Evolutionary conservation across 1,140 invertebrate species (phyloP).

Genomic region (Asobara japonica): DNA sequence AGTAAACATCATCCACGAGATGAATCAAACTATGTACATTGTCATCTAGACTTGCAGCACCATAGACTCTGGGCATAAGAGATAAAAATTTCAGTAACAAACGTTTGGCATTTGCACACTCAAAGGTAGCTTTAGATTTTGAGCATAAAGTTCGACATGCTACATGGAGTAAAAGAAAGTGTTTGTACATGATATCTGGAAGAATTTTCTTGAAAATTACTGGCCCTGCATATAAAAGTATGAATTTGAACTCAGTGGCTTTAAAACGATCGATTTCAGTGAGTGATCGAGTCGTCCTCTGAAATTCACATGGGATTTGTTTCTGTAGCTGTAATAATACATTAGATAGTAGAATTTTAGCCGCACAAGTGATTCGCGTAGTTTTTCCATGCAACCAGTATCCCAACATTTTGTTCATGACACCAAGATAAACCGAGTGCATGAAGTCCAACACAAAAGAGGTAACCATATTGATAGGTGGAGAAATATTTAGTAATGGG

Average conservation of each 20-base stretch:
- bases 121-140: no score
- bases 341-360: no score
- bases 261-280: no score
- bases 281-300: no score
- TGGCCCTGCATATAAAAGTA: constrained; percentile 22
- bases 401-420: neutral
- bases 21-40: neutral
- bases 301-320: constrained; percentile 5
- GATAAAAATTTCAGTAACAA: no score
- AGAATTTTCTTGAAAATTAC: constrained; percentile 6
- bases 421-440: constrained; percentile 30
- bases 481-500: constrained; percentile 10
- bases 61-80: no score
- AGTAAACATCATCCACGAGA: constrained; percentile 5
- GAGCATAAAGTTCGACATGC: neutral
- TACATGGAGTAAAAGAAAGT: constrained; percentile 5
- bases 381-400: constrained; percentile 32
- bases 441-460: constrained; percentile 42
- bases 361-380: neutral
- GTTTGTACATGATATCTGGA: neutral
- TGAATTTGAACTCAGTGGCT: neutral
- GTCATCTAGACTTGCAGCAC: no score
- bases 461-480: constrained; percentile 34
- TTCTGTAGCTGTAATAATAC: neutral
- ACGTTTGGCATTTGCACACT: no score